phyloP scores from a whole-genome alignment of 2,888 invertebrate genomes.

The Charanyca ferruginea region DNA sequence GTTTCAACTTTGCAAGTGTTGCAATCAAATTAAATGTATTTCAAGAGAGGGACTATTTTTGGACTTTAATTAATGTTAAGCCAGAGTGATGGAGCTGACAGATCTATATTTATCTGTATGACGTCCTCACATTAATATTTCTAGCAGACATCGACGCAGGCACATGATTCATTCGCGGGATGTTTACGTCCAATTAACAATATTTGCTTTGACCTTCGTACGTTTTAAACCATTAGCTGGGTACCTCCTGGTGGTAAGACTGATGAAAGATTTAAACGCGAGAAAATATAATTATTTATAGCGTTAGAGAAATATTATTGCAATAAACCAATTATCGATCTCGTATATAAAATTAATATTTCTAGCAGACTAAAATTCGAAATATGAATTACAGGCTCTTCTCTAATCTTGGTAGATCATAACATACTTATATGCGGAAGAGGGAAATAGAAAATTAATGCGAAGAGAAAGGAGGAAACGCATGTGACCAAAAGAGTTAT shows the following conservation, averaged over 20 bases:
- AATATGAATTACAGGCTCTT: too few relatives aligned
- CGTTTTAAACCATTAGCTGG: slow-evolving; percentile 37
- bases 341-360: neutral
- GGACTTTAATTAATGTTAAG: slow-evolving; percentile 40
- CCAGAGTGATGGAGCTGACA: slow-evolving; percentile 22
- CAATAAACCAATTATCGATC: neutral
- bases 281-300: slow-evolving; percentile 19
- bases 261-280: slow-evolving; percentile 14
- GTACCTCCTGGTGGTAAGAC: slow-evolving; percentile 15
- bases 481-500: too few relatives aligned
- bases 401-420: too few relatives aligned
- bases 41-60: slow-evolving; percentile 38
- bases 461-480: too few relatives aligned
- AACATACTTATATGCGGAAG: too few relatives aligned
- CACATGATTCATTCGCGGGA: slow-evolving; percentile 48
- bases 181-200: slow-evolving; percentile 53
- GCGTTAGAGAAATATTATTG: neutral
- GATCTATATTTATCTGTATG: slow-evolving; percentile 52
- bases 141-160: slow-evolving; percentile 28
- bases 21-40: slow-evolving; percentile 25
- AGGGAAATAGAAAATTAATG: too few relatives aligned
- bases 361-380: too few relatives aligned
- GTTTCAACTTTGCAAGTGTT: neutral
- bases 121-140: slow-evolving; percentile 32
- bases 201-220: slow-evolving; percentile 50